These are phyloP conservation scores for Hippoglossus stenolepis DNA, from an alignment of 2,113 vertebrate species.

Conservation along the genomic window DNA sequence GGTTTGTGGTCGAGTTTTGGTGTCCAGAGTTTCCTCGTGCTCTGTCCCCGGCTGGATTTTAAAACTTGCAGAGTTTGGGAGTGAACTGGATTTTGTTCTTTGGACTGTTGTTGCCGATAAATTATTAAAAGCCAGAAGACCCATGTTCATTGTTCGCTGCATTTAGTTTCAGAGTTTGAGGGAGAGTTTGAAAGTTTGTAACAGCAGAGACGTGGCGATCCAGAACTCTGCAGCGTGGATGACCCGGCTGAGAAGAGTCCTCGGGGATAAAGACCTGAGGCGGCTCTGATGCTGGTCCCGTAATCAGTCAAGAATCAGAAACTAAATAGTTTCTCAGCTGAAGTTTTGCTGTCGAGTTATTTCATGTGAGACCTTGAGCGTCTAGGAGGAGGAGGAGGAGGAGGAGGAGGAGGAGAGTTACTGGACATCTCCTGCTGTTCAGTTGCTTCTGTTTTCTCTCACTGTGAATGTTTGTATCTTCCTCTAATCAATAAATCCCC, in stretches of 20 bases:
- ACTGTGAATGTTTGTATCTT: not conserved
- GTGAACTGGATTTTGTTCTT: constrained; percentile 8
- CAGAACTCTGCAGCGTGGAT: too few relatives aligned
- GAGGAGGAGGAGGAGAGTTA: too few relatives aligned
- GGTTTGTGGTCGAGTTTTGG: not conserved
- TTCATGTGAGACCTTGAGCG: too few relatives aligned
- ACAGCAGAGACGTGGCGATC: too few relatives aligned
- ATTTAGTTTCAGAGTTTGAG: not conserved
- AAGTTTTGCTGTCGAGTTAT: too few relatives aligned
- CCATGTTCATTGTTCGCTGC: too few relatives aligned
- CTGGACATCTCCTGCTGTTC: not conserved
- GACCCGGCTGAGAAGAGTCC: too few relatives aligned
- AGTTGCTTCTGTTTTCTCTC: not conserved
- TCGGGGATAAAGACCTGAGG: too few relatives aligned
- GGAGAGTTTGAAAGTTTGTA: not conserved
- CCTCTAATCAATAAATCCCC: constrained; percentile 3
- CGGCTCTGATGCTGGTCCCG: too few relatives aligned
- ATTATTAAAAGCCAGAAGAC: constrained; percentile 29
- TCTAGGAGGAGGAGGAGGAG: too few relatives aligned
- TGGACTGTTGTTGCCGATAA: constrained; percentile 15
- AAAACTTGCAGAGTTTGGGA: constrained; percentile 1
- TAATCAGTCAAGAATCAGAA: too few relatives aligned
- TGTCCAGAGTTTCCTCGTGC: not conserved
- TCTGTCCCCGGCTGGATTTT: not conserved
- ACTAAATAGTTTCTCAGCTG: too few relatives aligned